phyloP scores from a whole-genome alignment of 2,888 invertebrate genomes.

The Sinopyrophorus schimmeli region DNA sequence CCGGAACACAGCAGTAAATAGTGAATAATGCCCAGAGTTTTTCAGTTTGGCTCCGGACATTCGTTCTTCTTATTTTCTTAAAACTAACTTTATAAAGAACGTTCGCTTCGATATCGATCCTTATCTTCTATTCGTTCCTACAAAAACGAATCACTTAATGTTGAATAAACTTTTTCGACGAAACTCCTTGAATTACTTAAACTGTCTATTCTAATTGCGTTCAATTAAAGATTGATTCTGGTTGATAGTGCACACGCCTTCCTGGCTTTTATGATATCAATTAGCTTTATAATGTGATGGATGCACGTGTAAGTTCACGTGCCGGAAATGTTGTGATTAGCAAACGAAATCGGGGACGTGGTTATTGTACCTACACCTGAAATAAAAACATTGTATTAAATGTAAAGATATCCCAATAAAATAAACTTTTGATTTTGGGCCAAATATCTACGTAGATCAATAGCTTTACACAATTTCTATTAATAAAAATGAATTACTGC shows the following conservation, averaged over 20 bases:
- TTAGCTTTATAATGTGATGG: constrained; percentile 9
- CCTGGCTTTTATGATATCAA: constrained; percentile 10
- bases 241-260: background rate
- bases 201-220: constrained; percentile 7
- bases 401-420: no score
- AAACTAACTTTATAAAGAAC: constrained; percentile 15
- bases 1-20: constrained; percentile 47
- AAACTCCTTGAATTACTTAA: no score
- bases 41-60: constrained; percentile 39
- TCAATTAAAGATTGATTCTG: constrained; percentile 1
- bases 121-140: no score
- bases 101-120: constrained; percentile 16
- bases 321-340: constrained; percentile 11
- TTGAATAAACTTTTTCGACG: no score
- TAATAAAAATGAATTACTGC: no score
- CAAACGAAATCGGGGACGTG: no score
- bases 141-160: no score
- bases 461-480: no score
- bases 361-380: no score
- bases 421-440: no score
- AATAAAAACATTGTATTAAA: no score
- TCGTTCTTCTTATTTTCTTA: constrained; percentile 32
- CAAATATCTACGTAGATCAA: no score
- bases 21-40: constrained; percentile 44
- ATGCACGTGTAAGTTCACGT: constrained; percentile 20